A percentile compares a stretch with the other conserved stretches of the same genome.
These are phyloP conservation scores for Decapterus maruadsi DNA, from an alignment of 2,797 vertebrate species.

Conservation along the genomic window DNA sequence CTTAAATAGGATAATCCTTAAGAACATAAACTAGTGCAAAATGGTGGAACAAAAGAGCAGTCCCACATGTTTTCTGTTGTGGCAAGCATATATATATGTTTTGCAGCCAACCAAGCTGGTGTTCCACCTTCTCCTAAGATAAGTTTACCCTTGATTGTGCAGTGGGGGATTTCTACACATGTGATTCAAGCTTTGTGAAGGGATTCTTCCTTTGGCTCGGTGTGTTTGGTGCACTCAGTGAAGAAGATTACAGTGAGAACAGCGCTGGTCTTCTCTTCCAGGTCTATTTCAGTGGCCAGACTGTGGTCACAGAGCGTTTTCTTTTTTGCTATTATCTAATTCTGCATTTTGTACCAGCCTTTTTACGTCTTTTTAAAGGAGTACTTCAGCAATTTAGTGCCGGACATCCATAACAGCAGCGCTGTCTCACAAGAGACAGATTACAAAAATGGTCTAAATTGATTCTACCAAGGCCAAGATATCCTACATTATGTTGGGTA, in stretches of 20 bases:
- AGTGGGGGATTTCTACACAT: background rate
- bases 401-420: conserved; percentile 36
- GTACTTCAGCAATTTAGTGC: conserved; percentile 27
- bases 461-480: conserved; percentile 32
- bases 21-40: background rate
- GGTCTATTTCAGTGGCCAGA: conserved; percentile 15
- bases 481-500: conserved; percentile 23
- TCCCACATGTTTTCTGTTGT: background rate
- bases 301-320: conserved; percentile 19
- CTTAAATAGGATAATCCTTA: background rate
- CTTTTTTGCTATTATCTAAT: conserved; percentile 14
- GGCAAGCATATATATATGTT: background rate
- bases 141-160: conserved; percentile 2
- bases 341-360: conserved; percentile 31
- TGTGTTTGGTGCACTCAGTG: background rate
- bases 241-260: conserved; percentile 13
- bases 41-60: background rate
- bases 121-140: background rate
- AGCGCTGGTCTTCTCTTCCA: conserved; percentile 21
- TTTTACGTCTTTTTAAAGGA: conserved; percentile 49
- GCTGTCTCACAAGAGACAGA: conserved; percentile 28
- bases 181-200: conserved; percentile 20
- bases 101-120: background rate
- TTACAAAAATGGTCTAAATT: conserved; percentile 35
- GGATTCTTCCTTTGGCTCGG: conserved; percentile 14